phyloP scores from a whole-genome alignment of 2,797 vertebrate genomes.

The Darevskia nairensis region DNA sequence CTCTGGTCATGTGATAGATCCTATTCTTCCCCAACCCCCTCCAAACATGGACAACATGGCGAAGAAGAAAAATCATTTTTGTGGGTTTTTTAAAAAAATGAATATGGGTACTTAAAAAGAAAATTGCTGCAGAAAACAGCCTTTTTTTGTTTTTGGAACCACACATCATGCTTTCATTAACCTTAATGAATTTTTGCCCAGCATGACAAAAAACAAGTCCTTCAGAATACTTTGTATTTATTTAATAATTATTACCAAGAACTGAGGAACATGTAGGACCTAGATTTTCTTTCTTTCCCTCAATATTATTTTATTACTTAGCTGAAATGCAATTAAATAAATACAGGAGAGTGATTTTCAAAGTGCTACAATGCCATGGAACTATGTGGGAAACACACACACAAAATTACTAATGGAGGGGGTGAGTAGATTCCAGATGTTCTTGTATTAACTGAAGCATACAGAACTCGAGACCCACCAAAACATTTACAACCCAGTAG shows the following conservation, averaged over 20 bases:
- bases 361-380: background rate
- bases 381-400: background rate
- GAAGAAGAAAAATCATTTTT: too few species aligned
- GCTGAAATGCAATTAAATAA: background rate
- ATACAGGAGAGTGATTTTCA: background rate
- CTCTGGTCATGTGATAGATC: background rate
- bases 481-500: background rate
- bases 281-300: background rate
- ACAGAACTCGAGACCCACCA: background rate
- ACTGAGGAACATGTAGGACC: background rate
- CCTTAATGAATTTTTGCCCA: conserved; percentile 6
- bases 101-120: too few species aligned
- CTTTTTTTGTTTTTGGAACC: background rate
- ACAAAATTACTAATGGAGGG: background rate
- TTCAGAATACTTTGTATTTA: conserved; percentile 17
- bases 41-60: too few species aligned
- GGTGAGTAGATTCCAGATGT: background rate
- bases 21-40: too few species aligned
- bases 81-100: too few species aligned
- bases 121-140: background rate
- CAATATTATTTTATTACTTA: background rate
- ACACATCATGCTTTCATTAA: background rate
- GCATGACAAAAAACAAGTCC: conserved; percentile 8
- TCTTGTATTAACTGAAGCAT: background rate
- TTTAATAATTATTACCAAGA: background rate